phyloP scores from a whole-genome alignment of 2,888 invertebrate species.

The Polyommatus iphigenia region DNA sequence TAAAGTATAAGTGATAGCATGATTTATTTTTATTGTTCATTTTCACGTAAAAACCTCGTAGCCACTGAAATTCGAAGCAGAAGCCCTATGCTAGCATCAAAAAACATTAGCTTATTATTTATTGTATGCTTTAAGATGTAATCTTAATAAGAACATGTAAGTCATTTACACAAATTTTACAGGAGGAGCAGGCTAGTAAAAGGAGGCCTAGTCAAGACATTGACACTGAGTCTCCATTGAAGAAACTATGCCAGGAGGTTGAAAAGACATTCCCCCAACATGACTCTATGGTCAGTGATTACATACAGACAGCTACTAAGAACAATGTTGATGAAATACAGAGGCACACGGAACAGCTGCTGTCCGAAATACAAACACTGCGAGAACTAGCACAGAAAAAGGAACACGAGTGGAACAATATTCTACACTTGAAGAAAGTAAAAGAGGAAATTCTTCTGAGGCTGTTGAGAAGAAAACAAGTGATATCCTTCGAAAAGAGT shows the following conservation, averaged over 20 bases:
- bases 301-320: slow-evolving; percentile 82
- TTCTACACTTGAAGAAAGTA: slow-evolving; percentile 89
- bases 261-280: slow-evolving; percentile 77
- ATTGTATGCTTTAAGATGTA: neutral
- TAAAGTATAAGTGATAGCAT: neutral
- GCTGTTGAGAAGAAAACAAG: slow-evolving; percentile 84
- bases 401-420: slow-evolving; percentile 92
- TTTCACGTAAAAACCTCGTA: neutral
- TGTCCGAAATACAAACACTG: slow-evolving; percentile 84
- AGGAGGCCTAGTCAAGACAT: slow-evolving; percentile 65
- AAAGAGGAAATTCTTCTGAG: slow-evolving; percentile 90
- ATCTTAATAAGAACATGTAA: neutral
- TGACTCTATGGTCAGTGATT: slow-evolving; percentile 82
- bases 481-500: slow-evolving; percentile 74
- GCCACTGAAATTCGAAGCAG: no score
- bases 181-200: slow-evolving; percentile 68
- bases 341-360: slow-evolving; percentile 83
- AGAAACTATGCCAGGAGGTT: slow-evolving; percentile 75
- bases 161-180: slow-evolving; percentile 35
- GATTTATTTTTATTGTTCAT: neutral
- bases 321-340: slow-evolving; percentile 82
- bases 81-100: neutral
- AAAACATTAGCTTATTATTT: neutral
- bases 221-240: slow-evolving; percentile 71
- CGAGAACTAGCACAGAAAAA: slow-evolving; percentile 88